Percentiles rank a stretch among this genome's conserved stretches.
These are phyloP conservation scores for Bradypodion pumilum DNA, from an alignment of 2,797 vertebrate genomes.

Conservation along the genomic window DNA sequence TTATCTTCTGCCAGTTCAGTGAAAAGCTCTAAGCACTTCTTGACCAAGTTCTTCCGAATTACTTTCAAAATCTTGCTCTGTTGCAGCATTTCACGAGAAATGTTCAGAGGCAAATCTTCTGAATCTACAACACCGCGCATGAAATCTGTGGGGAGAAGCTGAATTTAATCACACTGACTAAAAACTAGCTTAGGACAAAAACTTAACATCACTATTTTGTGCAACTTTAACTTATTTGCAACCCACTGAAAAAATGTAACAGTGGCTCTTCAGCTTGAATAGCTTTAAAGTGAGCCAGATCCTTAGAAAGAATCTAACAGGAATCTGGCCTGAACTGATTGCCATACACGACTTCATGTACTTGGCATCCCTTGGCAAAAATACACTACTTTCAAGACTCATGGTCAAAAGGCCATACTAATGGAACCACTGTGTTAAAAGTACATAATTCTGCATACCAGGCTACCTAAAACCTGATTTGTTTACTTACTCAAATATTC, in stretches of 20 bases:
- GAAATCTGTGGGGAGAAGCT: slow-evolving; percentile 77
- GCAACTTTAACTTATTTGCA: too few relatives aligned
- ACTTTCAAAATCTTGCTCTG: slow-evolving; percentile 98
- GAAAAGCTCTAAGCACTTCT: slow-evolving; percentile 95
- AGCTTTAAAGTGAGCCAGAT: too few relatives aligned
- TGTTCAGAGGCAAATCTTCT: slow-evolving; percentile 92
- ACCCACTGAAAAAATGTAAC: too few relatives aligned
- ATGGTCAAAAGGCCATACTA: neutral
- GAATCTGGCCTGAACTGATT: neutral
- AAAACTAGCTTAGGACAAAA: neutral
- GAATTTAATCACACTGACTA: too few relatives aligned
- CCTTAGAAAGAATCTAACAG: neutral
- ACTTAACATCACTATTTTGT: too few relatives aligned
- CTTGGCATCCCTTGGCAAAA: too few relatives aligned
- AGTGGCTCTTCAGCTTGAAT: too few relatives aligned
- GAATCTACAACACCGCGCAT: slow-evolving; percentile 95
- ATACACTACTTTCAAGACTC: neutral
- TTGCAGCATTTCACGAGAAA: slow-evolving; percentile 97
- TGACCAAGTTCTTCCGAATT: slow-evolving; percentile 96
- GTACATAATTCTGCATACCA: neutral
- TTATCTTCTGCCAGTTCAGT: slow-evolving; percentile 89
- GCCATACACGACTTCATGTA: too few relatives aligned
- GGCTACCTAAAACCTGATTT: neutral
- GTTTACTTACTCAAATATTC: slow-evolving; percentile 92
- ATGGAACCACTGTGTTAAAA: neutral